Evolutionary conservation across 1,140 invertebrate species (phyloP).

Genomic region (Neoseiulus cucumeris): DNA sequence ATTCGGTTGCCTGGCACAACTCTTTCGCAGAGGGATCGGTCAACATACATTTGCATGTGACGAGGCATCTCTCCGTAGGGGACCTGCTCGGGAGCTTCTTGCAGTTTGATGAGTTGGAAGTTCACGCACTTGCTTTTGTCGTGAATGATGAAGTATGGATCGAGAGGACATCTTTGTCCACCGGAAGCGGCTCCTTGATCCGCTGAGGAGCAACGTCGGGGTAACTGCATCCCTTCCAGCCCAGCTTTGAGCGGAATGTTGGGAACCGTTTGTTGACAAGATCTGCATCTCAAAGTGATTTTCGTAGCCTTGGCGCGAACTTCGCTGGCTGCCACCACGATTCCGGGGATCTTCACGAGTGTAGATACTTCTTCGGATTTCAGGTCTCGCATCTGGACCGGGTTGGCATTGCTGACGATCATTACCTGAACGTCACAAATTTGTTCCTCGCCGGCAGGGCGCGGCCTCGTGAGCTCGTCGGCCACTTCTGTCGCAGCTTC

Average conservation of each 20-base stretch:
- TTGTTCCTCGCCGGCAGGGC: constrained; percentile 69
- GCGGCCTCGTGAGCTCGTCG: constrained; percentile 80
- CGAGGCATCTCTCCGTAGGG: constrained; percentile 97
- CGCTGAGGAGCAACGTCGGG: constrained; percentile 68
- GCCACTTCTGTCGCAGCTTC: constrained; percentile 91
- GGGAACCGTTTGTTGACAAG: constrained; percentile 67
- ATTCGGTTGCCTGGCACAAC: constrained; percentile 92
- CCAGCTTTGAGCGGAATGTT: constrained; percentile 83
- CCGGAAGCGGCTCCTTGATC: constrained; percentile 36
- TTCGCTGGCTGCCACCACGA: constrained; percentile 78
- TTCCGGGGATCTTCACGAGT: constrained; percentile 84
- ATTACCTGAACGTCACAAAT: constrained; percentile 87
- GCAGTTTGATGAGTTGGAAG: constrained; percentile 65
- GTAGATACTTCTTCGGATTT: constrained; percentile 85
- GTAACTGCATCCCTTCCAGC: constrained; percentile 86
- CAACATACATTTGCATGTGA: constrained; percentile 83
- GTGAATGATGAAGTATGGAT: constrained; percentile 91
- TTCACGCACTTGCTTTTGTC: constrained; percentile 95
- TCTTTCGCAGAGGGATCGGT: constrained; percentile 79
- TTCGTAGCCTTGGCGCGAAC: constrained; percentile 84
- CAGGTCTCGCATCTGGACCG: constrained; percentile 55
- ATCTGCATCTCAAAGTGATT: constrained; percentile 85
- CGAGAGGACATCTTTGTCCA: constrained; percentile 67
- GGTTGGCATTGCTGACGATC: constrained; percentile 60
- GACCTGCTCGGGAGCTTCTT: constrained; percentile 87